Evolutionary conservation across 2,888 invertebrate genomes (phyloP).

Genomic region (Drosophila mimica): DNA sequence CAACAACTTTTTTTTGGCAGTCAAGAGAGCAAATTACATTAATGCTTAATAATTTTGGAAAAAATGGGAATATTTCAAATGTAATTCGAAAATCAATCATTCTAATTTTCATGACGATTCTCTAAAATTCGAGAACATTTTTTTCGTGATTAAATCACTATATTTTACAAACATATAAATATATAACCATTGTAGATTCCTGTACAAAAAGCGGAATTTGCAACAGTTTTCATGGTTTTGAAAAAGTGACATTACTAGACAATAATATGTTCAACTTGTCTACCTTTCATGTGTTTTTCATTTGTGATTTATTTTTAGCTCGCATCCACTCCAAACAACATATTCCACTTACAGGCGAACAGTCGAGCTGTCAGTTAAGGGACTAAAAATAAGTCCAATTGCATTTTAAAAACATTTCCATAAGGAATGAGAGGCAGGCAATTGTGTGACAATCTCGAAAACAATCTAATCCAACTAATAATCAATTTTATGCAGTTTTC

Average conservation of each 20-base stretch:
- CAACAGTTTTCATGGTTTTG: background rate
- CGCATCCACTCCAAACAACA: background rate
- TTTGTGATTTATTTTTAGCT: background rate
- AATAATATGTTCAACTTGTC: background rate
- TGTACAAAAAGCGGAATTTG: too few species aligned
- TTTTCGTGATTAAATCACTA: too few species aligned
- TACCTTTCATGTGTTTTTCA: background rate
- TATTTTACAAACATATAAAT: too few species aligned
- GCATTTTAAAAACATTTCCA: background rate
- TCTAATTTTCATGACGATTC: background rate
- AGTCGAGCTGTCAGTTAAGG: slow-evolving; percentile 20
- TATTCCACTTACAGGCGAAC: background rate
- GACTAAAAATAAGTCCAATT: slow-evolving; percentile 20
- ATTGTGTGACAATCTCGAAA: slow-evolving; percentile 6
- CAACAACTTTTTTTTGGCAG: background rate
- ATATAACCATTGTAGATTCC: too few species aligned
- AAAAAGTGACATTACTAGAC: background rate
- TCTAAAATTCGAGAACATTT: background rate
- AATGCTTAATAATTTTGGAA: background rate
- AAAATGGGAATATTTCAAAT: background rate
- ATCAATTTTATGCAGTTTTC: slow-evolving; percentile 40
- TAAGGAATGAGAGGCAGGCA: background rate
- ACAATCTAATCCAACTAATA: slow-evolving; percentile 34
- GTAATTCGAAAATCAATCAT: background rate
- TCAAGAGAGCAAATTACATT: rapidly evolving